Conservation (phyloP, 2,888 invertebrate genomes). For the Drosophila mettleri region DNA sequence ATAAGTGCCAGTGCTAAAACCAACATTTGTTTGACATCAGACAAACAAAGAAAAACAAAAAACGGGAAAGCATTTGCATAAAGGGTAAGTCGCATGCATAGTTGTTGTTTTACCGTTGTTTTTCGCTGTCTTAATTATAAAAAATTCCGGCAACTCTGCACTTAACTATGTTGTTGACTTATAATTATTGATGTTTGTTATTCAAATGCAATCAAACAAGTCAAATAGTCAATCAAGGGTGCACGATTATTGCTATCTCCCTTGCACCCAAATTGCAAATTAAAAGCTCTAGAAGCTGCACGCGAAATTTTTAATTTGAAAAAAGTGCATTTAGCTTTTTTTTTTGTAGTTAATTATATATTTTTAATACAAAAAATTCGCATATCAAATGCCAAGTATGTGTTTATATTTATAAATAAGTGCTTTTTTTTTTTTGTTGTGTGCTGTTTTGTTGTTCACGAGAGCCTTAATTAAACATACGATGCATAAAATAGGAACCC, state of each 20-base stretch:
- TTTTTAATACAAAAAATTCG: slow-evolving; percentile 39
- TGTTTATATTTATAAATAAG: slow-evolving; percentile 71
- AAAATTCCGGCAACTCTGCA: background rate
- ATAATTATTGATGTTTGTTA: slow-evolving; percentile 26
- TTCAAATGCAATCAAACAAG: slow-evolving; percentile 21
- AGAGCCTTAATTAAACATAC: slow-evolving; percentile 43
- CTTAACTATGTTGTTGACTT: slow-evolving; percentile 7
- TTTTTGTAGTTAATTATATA: slow-evolving; percentile 11
- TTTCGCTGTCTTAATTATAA: background rate
- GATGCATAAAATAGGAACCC: slow-evolving; percentile 53
- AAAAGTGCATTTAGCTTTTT: background rate
- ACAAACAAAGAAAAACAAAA: background rate
- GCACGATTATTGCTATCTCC: background rate
- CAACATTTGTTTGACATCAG: background rate
- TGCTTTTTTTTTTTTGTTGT: slow-evolving; percentile 32
- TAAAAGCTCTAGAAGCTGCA: slow-evolving; percentile 3
- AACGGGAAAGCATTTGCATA: background rate
- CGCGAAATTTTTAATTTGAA: background rate
- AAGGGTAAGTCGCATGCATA: slow-evolving; percentile 15
- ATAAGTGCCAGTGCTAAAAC: background rate
- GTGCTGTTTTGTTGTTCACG: slow-evolving; percentile 34
- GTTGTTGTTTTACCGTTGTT: slow-evolving; percentile 1
- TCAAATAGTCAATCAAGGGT: slow-evolving; percentile 11
- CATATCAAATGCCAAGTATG: slow-evolving; percentile 66
- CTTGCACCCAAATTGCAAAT: background rate